Base-by-base conservation (phyloP, 64 coral and sea anemone genomes). In the Catalaphyllia jardinei region DNA sequence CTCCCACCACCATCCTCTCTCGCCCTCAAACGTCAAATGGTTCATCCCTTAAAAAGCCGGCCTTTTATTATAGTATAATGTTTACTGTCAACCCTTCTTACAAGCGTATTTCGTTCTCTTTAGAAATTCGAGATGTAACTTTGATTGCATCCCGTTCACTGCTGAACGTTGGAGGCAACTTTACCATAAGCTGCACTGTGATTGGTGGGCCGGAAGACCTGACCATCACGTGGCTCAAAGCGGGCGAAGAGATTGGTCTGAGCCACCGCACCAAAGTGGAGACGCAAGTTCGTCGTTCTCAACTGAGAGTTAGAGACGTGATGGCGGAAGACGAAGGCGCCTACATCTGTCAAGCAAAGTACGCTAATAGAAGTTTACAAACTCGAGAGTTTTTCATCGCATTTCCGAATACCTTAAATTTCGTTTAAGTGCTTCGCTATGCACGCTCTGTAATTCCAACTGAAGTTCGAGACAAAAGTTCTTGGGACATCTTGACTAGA, bases 291-390 rank as follows among this genome's bases (percentile, higher is more conserved):
- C 35, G 81, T 28, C 13, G 51, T n/a, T 92, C 90, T 12, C 54
- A 8, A 0, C 54, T 92, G n/a, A 92, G 82, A 8, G 85, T 92
- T n/a, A 72, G 73, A 39, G 46, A 86, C 38, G 71, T 78, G 1
- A 49, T 19, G 46, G 42, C 39, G 19, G 59, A 31, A 38, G 90
- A 92, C 59, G 60, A 62, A 13, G 90, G 90, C 31, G 52, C 46
- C 52, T 92, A 92, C 18, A 51, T 4, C 2, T 92, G 90, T 35
- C 27, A 30, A 31, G 71, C 73, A 35, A 76, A 31, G 90, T 92
- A 76, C 13, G 64, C 30, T 27, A 50, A 8, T n/a, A 67, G 20
- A 51, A 25, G 17, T 78, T 78, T 5, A 10, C 38, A 51, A 78
- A n/a, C 22, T 18, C 42, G 42, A 46, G 42, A 46, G 42, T 46